A percentile compares a stretch with the other conserved stretches of the same genome.
phyloP scores from a whole-genome alignment of 2,888 invertebrate species.

The Nemurella pictetii region DNA sequence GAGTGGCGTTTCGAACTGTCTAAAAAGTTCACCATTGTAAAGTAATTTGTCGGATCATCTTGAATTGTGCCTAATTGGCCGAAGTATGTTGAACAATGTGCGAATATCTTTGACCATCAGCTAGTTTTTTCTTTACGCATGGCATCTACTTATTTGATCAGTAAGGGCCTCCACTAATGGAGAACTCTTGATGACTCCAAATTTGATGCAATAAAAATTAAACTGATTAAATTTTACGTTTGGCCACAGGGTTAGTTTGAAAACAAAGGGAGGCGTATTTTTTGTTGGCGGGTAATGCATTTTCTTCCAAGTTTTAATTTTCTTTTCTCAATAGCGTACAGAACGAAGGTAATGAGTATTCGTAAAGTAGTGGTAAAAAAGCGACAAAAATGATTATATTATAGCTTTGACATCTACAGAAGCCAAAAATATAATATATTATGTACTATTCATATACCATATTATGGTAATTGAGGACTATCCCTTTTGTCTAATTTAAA shows the following conservation, averaged over 20 bases:
- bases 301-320: too few relatives aligned
- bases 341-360: too few relatives aligned
- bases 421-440: not conserved
- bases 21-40: not conserved
- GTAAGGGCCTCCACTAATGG: not conserved
- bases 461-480: not conserved
- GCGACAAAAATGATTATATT: not conserved
- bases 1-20: not conserved
- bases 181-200: not conserved
- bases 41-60: not conserved
- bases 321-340: too few relatives aligned
- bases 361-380: too few relatives aligned
- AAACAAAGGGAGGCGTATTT: too few relatives aligned
- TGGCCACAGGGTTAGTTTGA: too few relatives aligned
- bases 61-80: not conserved
- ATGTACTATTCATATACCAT: too few relatives aligned
- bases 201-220: not conserved
- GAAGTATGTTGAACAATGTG: not conserved
- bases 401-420: not conserved
- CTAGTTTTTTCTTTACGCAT: not conserved
- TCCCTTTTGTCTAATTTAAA: not conserved
- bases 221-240: not conserved
- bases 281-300: not conserved
- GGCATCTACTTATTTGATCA: not conserved
- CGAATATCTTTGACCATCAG: not conserved